A percentile compares a stretch with the other conserved stretches of the same genome.
Conservation (phyloP, 2,888 invertebrate genomes). For the Eupithecia vulgata region DNA sequence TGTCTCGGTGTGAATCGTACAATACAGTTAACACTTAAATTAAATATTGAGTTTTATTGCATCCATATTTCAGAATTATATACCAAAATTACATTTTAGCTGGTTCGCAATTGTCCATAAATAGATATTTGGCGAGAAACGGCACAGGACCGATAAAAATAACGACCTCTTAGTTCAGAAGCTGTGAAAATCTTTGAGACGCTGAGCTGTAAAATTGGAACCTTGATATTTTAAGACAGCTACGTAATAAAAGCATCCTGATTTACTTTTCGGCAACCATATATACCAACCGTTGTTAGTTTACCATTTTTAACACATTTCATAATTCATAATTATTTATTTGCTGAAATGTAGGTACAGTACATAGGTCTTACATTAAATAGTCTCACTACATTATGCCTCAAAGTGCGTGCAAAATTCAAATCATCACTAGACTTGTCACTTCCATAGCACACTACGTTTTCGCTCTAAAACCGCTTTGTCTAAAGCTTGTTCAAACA, state of each 20-base stretch:
- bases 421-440: not conserved
- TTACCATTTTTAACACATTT: no score
- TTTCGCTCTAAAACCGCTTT: not conserved
- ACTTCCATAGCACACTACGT: not conserved
- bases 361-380: no score
- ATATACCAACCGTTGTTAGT: no score
- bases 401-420: no score
- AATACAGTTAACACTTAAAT: no score
- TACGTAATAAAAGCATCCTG: not conserved
- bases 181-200: not conserved
- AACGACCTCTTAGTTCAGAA: not conserved
- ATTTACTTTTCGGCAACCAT: no score
- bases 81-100: not conserved
- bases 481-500: not conserved
- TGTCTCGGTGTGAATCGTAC: no score
- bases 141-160: not conserved
- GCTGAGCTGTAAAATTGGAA: not conserved
- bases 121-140: not conserved
- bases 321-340: no score
- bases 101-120: not conserved
- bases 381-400: no score
- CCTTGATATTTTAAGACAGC: not conserved
- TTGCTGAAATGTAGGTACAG: no score
- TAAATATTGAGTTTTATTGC: no score
- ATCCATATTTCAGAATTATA: not conserved